These are phyloP conservation scores for Tetragonula clypearis DNA, from an alignment of 1,140 invertebrate genomes.

Conservation along the genomic window DNA sequence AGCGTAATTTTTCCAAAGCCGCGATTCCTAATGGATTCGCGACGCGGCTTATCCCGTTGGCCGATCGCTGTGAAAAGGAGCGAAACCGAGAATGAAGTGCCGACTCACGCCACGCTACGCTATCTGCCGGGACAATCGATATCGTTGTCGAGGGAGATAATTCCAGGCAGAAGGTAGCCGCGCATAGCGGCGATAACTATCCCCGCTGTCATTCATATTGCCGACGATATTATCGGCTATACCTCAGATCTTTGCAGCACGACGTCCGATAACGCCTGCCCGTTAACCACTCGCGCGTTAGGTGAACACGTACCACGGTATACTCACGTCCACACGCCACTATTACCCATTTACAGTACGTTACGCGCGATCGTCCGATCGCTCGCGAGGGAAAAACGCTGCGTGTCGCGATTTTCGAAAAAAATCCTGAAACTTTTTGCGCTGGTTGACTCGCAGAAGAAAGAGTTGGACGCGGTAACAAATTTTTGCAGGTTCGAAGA, in stretches of 20 bases:
- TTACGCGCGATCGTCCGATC: no score
- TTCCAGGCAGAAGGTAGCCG: constrained; percentile 61
- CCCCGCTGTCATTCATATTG: constrained; percentile 51
- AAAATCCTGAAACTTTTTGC: no score
- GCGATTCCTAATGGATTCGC: constrained; percentile 50
- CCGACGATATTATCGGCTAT: constrained; percentile 58
- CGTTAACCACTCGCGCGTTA: constrained; percentile 30
- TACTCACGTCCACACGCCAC: neutral
- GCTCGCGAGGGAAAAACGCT: no score
- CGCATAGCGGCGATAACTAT: constrained; percentile 60
- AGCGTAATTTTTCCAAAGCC: constrained; percentile 27
- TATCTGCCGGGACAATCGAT: constrained; percentile 66
- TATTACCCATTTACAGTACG: no score
- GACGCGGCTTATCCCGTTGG: constrained; percentile 50
- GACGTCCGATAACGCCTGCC: constrained; percentile 54
- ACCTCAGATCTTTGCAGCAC: constrained; percentile 48
- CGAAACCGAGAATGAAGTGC: constrained; percentile 63
- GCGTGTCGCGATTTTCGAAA: no score
- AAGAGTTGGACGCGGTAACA: no score
- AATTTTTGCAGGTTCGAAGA: no score
- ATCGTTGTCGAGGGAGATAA: constrained; percentile 67
- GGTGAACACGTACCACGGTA: neutral
- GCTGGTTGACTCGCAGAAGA: no score
- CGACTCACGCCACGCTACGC: constrained; percentile 61
- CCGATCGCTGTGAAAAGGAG: constrained; percentile 61